Percentiles rank a stretch among this genome's conserved stretches.
These are phyloP conservation scores for Phengaris alcon DNA, from an alignment of 2,888 invertebrate species.

Conservation along the genomic window DNA sequence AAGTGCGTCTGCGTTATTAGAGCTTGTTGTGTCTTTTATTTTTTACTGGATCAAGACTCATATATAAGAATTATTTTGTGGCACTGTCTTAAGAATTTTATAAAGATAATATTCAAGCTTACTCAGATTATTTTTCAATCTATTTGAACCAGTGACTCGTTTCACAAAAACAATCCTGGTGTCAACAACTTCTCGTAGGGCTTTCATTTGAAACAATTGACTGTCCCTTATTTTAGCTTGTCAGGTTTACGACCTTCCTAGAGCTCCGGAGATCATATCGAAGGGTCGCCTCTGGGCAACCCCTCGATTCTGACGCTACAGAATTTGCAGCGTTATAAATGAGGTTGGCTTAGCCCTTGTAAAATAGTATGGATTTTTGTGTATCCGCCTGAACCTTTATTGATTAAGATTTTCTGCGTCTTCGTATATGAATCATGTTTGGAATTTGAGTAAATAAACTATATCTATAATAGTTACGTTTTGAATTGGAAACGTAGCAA, in stretches of 20 bases:
- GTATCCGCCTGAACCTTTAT: conserved; percentile 5
- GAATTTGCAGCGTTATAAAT: conserved; percentile 17
- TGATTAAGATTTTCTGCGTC: neutral
- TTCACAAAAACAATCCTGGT: conserved; percentile 12
- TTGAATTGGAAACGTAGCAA: neutral
- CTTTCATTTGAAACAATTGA: conserved; percentile 17
- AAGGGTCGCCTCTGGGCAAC: conserved; percentile 8
- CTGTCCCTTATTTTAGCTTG: conserved; percentile 18
- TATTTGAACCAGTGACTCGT: neutral
- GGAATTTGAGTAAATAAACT: neutral
- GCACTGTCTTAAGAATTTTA: no score
- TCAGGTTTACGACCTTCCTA: conserved; percentile 18
- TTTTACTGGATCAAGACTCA: no score
- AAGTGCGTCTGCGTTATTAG: no score
- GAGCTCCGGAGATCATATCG: conserved; percentile 17
- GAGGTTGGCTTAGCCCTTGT: conserved; percentile 16
- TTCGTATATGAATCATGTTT: neutral
- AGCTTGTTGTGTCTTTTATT: no score
- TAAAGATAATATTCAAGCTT: no score
- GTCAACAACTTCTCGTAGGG: conserved; percentile 8
- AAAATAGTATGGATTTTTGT: conserved; percentile 13
- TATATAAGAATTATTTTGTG: no score
- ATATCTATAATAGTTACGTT: no score
- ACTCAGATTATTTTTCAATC: neutral
- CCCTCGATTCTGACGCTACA: conserved; percentile 17